A percentile compares a stretch with the other conserved stretches of the same genome.
phyloP scores from a whole-genome alignment of 2,888 invertebrate species.

The Onthophagus sagittarius region DNA sequence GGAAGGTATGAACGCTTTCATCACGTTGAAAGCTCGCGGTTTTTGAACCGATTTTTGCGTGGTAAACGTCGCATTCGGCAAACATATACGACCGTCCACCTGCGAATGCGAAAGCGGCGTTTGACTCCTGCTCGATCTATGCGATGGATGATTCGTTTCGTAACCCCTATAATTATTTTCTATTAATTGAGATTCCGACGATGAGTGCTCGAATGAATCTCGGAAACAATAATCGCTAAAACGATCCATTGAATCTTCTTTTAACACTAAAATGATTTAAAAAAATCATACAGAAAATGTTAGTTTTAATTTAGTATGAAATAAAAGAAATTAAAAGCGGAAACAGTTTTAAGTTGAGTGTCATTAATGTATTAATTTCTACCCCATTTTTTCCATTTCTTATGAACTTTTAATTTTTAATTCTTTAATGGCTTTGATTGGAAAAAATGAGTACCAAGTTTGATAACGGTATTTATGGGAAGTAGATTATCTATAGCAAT shows the following conservation, averaged over 20 bases:
- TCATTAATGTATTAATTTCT: no score
- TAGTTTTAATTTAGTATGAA: no score
- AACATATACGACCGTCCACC: slow-evolving; percentile 43
- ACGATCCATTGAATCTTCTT: slow-evolving; percentile 49
- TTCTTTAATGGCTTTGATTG: no score
- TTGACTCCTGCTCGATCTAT: slow-evolving; percentile 51
- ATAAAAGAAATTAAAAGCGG: no score
- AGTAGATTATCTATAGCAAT: no score
- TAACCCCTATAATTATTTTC: slow-evolving; percentile 48
- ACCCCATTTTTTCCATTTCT: no score
- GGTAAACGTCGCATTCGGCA: slow-evolving; percentile 36
- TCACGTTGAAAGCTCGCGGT: slow-evolving; percentile 57
- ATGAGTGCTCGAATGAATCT: slow-evolving; percentile 75
- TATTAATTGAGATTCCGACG: slow-evolving; percentile 69
- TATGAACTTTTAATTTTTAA: no score
- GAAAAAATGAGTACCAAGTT: no score
- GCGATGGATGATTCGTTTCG: slow-evolving; percentile 47
- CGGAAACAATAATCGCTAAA: slow-evolving; percentile 68
- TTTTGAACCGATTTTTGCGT: slow-evolving; percentile 41
- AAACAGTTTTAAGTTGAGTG: no score
- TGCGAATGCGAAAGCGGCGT: slow-evolving; percentile 48
- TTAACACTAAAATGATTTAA: slow-evolving; percentile 43
- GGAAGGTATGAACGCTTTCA: slow-evolving; percentile 73
- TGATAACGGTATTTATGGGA: no score
- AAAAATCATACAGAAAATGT: no score